phyloP scores from a whole-genome alignment of 2,797 vertebrate species.

The Enteromius trimaculatus region DNA sequence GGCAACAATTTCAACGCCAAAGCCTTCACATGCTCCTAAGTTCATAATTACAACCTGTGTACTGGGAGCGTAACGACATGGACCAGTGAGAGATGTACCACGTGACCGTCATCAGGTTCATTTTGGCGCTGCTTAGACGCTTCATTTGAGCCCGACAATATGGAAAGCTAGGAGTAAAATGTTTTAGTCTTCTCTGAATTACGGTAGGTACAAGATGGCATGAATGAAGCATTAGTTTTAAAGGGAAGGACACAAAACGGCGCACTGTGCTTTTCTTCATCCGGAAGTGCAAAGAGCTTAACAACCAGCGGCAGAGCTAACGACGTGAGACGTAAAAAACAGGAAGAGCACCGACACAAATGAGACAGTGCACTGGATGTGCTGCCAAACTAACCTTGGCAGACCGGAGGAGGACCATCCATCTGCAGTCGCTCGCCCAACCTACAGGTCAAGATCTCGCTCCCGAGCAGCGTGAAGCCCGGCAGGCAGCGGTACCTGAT shows the following conservation, averaged over 20 bases:
- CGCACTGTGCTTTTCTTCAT: neutral
- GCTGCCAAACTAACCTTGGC: slow-evolving; percentile 84
- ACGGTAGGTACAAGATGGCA: too few species aligned
- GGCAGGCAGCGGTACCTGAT: slow-evolving; percentile 95
- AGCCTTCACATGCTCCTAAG: too few species aligned
- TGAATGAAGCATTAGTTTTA: neutral
- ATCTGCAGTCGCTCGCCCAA: slow-evolving; percentile 94
- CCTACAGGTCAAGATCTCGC: slow-evolving; percentile 93
- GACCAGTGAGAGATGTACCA: too few species aligned
- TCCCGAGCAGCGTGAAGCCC: slow-evolving; percentile 95
- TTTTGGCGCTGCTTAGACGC: too few species aligned
- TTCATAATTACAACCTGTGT: too few species aligned
- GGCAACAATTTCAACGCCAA: too few species aligned
- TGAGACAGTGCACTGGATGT: slow-evolving; percentile 26
- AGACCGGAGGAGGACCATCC: slow-evolving; percentile 90
- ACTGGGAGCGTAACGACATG: too few species aligned
- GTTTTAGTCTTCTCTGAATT: too few species aligned
- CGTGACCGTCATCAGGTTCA: too few species aligned
- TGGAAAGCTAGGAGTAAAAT: too few species aligned
- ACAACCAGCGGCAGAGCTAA: slow-evolving; percentile 11
- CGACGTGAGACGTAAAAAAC: neutral
- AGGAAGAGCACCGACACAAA: slow-evolving; percentile 34
- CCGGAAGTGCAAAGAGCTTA: neutral
- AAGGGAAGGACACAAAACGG: neutral
- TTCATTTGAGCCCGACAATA: too few species aligned